Evolutionary conservation across 2,797 vertebrate genomes (phyloP), one percentile per base, ranked within the genome.

Genomic region (Peromyscus melanophrys): DNA sequence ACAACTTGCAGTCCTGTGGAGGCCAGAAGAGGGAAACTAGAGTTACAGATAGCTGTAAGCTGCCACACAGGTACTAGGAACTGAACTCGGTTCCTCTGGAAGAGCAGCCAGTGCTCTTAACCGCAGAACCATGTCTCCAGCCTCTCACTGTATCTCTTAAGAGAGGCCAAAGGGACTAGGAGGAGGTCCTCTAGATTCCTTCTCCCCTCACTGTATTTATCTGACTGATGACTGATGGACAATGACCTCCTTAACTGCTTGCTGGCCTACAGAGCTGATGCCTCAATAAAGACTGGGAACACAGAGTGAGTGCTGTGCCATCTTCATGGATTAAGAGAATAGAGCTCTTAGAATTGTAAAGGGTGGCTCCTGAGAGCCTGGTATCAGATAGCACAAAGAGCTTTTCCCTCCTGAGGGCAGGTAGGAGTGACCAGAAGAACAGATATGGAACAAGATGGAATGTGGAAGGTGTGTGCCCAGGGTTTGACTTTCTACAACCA

Each of bases 271-370:
- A 77, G 40, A 86, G 23, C 3, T 55, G 4, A 59, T 4, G 7
- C 40, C 78, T 90, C 21, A 76, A 67, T 25, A 71, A 96, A 91
- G 16, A 78, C 1, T 73, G 29, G 59, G 82, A 82, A 52, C 34
- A 87, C 11, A 92, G 21, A 17, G 23, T 12, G 5, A 82, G 21
- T 43, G 92, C 19, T 14, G 17, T 65, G 59, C 1, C n/a, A 71
- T 29, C 25, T 89, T 82, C 46, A 57, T 92, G n/a, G 31, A 85
- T 6, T 67, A 57, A 91, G 89, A 90, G 43, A 23, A 2, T 11
- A 71, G 55, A 83, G 81, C 69, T 92, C 81, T 55, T 73, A 52
- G 84, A 93, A 91, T 59, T 40, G 9, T 27, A 93, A 59, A 10
- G 27, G 40, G 37, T 43, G 23, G 40, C 6, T 92, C 55, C 34